A percentile compares a stretch with the other conserved stretches of the same genome.
phyloP scores from a whole-genome alignment of 2,113 vertebrate genomes.

The Indri indri region DNA sequence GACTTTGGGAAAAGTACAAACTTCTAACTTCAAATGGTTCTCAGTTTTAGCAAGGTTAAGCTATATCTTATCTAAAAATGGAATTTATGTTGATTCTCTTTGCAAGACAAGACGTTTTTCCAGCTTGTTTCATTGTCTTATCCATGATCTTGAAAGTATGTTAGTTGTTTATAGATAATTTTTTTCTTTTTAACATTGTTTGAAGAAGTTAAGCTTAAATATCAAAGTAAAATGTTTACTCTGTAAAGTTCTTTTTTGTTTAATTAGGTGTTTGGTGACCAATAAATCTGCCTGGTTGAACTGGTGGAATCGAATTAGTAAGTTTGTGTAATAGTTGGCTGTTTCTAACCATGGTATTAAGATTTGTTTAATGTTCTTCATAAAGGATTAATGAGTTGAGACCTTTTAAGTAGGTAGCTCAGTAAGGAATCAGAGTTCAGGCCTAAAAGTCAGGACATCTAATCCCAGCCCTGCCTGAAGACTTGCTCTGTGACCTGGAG shows the following conservation, averaged over 20 bases:
- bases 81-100: conserved; percentile 4
- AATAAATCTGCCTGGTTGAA: conserved; percentile 77
- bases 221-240: conserved; percentile 78
- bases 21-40: neutral
- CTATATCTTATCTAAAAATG: neutral
- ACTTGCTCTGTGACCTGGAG: neutral
- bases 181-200: conserved; percentile 68
- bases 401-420: conserved; percentile 25
- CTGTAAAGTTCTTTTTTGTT: conserved; percentile 79
- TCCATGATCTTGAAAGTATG: conserved; percentile 16
- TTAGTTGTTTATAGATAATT: conserved; percentile 21
- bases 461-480: conserved; percentile 7
- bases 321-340: conserved; percentile 70
- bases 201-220: conserved; percentile 69
- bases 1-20: conserved; percentile 1
- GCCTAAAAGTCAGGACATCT: neutral
- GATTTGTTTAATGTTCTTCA: conserved; percentile 48
- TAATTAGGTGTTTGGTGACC: conserved; percentile 79
- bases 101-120: neutral
- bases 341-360: conserved; percentile 64
- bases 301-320: conserved; percentile 78
- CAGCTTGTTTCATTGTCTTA: neutral
- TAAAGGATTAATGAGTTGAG: conserved; percentile 47
- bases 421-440: neutral
- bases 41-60: neutral